Evolutionary conservation across 1,140 invertebrate genomes (phyloP), one percentile per base, ranked within the genome.

Genomic region (Ceratina japonica): DNA sequence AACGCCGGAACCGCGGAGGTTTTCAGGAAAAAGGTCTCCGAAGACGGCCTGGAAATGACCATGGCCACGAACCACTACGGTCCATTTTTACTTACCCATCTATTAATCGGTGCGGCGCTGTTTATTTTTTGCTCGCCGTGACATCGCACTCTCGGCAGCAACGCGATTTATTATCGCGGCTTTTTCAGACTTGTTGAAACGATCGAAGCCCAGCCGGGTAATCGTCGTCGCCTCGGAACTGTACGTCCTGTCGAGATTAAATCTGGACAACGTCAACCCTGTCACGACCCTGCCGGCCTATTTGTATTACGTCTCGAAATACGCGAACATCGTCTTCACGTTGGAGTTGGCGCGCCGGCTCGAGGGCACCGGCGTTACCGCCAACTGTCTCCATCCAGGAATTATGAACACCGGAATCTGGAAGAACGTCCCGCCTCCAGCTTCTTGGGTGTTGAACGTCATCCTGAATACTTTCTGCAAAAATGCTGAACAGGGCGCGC

Each of bases 21-120:
- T 0, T 95, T 95, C 80, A 93, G 91, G 88, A 90, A 93, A 90
- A 87, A 94, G 92, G 82, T 95, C 88, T 93, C 95, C 7, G 95
- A 95, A 84, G 97, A 98, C 90, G 96, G 95, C 10, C 90, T 98
- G 5, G 97, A 98, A 91, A 92, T 96, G 85, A 97, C 96, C 0
- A 97, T 98, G 96, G 96, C 95, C 0, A 97, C 97, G 1, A 98
- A 99, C 91, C 96, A 98, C 87, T 97, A 97, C 88, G 97, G 97
- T 0, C 97, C 96, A 62, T 98, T 97, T 89, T 92, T 98, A 5
- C 91, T 98, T 2, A 98, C 97, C 0, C 94, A 95, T 89, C 92
- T 96, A 2, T 91, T 96, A 10, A 92, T 96, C 54, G 95, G 95
- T 96, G 92, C 91, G 86, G 87, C 58, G 24, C 73, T 18, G 18